Conservation (phyloP, 2,888 invertebrate genomes). For the Tyria jacobaeae region DNA sequence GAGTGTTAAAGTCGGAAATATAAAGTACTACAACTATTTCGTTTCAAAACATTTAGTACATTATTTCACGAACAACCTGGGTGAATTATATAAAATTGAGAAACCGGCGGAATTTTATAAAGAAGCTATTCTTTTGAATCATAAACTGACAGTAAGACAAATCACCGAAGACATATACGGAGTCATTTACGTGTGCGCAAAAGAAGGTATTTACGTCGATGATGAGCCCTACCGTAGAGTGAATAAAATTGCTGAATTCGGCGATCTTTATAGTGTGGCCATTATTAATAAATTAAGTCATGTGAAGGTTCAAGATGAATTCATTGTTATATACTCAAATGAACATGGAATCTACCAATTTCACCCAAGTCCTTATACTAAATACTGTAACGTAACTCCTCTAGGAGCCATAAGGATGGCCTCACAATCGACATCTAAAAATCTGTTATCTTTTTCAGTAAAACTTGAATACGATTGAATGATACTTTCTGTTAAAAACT, state of each 20-base stretch:
- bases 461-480: neutral
- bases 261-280: neutral
- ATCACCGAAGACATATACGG: conserved; percentile 16
- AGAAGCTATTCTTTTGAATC: neutral
- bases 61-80: conserved; percentile 5
- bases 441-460: conserved; percentile 4
- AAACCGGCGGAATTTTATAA: neutral
- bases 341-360: conserved; percentile 1
- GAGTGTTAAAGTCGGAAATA: neutral
- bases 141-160: neutral
- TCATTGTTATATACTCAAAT: conserved; percentile 6
- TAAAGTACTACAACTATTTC: neutral
- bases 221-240: neutral
- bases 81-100: conserved; percentile 6
- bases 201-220: conserved; percentile 12
- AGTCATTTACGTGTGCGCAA: conserved; percentile 5
- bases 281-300: neutral
- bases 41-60: conserved; percentile 9
- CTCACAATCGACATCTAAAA: neutral
- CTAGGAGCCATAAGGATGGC: neutral
- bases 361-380: neutral
- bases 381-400: neutral
- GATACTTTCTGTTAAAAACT: too few species aligned
- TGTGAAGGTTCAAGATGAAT: neutral
- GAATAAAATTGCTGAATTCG: neutral